Percentiles rank a stretch among this genome's conserved stretches.
Evolutionary conservation across 35 echinoderm and acorn worm genomes (phyloP).

Genomic region (Acanthaster planci): DNA sequence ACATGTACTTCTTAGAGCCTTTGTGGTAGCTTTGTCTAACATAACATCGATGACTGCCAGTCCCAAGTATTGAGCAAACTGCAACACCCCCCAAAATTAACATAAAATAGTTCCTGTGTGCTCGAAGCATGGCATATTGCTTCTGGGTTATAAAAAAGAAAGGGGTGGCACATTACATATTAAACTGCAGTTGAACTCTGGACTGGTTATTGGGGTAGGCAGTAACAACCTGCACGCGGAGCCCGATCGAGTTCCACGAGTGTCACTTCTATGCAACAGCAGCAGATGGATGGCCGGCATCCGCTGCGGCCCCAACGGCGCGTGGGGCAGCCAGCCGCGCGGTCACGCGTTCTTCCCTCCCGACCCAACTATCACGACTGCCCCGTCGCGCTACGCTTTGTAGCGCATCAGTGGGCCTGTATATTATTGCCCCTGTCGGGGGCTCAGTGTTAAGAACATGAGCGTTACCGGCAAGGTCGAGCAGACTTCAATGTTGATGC

Average conservation of each 20-base stretch:
- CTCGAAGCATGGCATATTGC: no score
- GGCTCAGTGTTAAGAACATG: no score
- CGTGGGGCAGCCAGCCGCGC: not conserved
- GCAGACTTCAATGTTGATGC: no score
- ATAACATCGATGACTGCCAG: no score
- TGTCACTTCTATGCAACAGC: no score
- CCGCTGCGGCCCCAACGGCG: not conserved
- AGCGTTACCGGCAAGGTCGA: no score
- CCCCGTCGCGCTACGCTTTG: not conserved
- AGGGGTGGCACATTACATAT: not conserved
- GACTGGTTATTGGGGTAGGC: not conserved
- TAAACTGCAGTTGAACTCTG: conserved; percentile 26
- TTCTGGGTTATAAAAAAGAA: not conserved
- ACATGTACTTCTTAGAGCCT: no score
- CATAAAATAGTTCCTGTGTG: no score
- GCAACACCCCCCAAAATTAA: no score
- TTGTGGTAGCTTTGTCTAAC: no score
- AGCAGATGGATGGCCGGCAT: no score
- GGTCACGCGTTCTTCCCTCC: not conserved
- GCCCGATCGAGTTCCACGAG: not conserved
- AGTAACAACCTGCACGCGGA: not conserved
- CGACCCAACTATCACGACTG: not conserved
- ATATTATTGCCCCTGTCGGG: not conserved
- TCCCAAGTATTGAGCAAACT: no score
- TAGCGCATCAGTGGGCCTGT: not conserved